phyloP scores from a whole-genome alignment of 2,113 vertebrate genomes.

The Echinops telfairi region DNA sequence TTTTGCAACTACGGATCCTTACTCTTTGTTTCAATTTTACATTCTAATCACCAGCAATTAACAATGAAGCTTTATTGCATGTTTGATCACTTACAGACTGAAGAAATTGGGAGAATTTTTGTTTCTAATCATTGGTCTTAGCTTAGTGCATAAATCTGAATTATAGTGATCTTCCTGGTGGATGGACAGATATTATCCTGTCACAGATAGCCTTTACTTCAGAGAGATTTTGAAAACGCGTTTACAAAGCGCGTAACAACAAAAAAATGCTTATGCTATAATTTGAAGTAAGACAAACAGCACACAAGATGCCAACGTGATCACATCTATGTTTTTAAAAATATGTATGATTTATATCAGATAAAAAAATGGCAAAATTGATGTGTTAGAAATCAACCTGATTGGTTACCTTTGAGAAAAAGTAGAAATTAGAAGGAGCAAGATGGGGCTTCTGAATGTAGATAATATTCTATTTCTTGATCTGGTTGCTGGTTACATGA shows the following conservation, averaged over 20 bases:
- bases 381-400: background rate
- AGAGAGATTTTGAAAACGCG: background rate
- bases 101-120: too few species aligned
- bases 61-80: too few species aligned
- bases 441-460: background rate
- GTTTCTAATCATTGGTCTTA: too few species aligned
- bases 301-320: background rate
- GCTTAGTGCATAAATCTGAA: too few species aligned
- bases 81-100: too few species aligned
- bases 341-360: background rate
- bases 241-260: background rate
- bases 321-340: background rate
- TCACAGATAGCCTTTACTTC: too few species aligned
- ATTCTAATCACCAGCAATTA: too few species aligned
- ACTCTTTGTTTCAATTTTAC: too few species aligned
- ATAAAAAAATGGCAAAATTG: background rate
- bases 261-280: background rate
- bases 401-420: background rate
- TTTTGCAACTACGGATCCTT: too few species aligned
- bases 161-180: too few species aligned
- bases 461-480: background rate
- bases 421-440: background rate
- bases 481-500: background rate
- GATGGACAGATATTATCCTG: too few species aligned
- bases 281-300: slow-evolving; percentile 17